Conservation (phyloP, 2,113 vertebrate genomes). For the Muntiacus muntjak region DNA sequence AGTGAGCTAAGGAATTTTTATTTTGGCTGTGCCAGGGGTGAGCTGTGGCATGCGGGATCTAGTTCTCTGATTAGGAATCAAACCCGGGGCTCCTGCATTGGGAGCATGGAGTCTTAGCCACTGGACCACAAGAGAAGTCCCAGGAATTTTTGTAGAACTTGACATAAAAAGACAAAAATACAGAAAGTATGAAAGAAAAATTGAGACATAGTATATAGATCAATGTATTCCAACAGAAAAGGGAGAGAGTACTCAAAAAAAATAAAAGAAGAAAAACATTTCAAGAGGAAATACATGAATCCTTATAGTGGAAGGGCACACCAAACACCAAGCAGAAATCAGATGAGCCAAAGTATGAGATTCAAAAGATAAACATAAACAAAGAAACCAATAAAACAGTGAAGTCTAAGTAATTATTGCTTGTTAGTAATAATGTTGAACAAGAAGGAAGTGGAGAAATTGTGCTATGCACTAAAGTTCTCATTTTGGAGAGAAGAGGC, state of each 20-base stretch:
- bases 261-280: neutral
- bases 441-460: neutral
- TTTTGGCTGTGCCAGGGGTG: neutral
- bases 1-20: neutral
- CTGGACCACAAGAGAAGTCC: neutral
- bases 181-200: neutral
- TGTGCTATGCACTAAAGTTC: neutral
- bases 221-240: neutral
- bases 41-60: neutral
- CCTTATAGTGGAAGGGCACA: neutral
- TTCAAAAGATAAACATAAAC: neutral
- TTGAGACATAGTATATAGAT: neutral
- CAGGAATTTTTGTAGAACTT: neutral
- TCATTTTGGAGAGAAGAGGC: neutral
- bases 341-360: neutral
- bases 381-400: neutral
- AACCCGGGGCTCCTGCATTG: neutral
- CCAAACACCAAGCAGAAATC: neutral
- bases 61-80: neutral
- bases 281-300: neutral
- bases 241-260: neutral
- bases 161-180: neutral
- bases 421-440: neutral
- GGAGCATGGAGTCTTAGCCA: neutral
- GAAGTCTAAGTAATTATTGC: neutral